A percentile compares a stretch with the other conserved stretches of the same genome.
Evolutionary conservation across 2,888 invertebrate species (phyloP).

Genomic region (Cantharis lateralis): DNA sequence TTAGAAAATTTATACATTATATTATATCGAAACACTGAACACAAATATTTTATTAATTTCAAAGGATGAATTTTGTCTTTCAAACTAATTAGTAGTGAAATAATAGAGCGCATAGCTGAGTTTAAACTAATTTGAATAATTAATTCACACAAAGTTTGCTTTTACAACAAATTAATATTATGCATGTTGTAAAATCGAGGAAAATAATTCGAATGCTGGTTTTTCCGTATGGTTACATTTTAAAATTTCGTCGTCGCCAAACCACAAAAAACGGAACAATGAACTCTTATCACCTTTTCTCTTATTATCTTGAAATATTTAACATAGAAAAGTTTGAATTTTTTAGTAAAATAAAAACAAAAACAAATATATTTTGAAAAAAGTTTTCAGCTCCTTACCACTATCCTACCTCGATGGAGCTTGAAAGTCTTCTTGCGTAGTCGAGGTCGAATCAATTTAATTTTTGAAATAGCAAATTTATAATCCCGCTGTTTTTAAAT

Average conservation of each 20-base stretch:
- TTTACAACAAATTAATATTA: not conserved
- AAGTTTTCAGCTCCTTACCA: no score
- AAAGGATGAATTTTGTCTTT: not conserved
- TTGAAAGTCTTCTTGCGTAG: no score
- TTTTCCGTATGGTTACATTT: not conserved
- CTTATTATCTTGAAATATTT: not conserved
- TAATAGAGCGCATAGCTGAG: not conserved
- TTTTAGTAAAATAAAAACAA: not conserved
- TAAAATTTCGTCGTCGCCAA: not conserved
- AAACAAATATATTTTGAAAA: no score
- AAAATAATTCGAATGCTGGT: not conserved
- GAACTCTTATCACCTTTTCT: not conserved
- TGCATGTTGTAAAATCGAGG: not conserved
- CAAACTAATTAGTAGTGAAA: not conserved
- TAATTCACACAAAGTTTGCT: not conserved
- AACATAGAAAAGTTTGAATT: not conserved
- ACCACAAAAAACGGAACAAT: not conserved
- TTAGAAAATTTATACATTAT: no score
- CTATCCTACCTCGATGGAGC: no score
- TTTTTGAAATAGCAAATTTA: not conserved
- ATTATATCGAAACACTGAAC: no score
- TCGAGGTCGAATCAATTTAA: not conserved
- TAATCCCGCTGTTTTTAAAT: not conserved
- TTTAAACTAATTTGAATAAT: not conserved
- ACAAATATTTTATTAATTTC: not conserved